phyloP scores from a whole-genome alignment of 2,888 invertebrate species.

The Muschampia plurimacula region DNA sequence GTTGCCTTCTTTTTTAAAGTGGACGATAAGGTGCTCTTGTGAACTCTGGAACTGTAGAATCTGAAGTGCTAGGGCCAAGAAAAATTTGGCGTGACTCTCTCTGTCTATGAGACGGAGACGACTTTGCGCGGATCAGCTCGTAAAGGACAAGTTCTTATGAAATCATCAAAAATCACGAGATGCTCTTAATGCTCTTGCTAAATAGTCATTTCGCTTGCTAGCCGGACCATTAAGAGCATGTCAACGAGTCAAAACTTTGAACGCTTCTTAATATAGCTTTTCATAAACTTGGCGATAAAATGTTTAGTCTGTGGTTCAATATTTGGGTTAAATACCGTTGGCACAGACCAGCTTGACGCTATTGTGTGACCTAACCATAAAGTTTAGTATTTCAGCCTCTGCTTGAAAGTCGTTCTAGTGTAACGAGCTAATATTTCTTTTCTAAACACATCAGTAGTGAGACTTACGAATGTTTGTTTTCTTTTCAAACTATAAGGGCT shows the following conservation, averaged over 20 bases:
- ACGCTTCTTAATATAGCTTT: conserved; percentile 44
- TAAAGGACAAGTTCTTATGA: no score
- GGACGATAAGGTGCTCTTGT: no score
- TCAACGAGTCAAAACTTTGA: not conserved
- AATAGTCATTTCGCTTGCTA: not conserved
- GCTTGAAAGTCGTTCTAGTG: not conserved
- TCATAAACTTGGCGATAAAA: conserved; percentile 53
- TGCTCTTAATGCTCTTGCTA: not conserved
- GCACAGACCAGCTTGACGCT: conserved; percentile 19
- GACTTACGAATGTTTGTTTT: no score
- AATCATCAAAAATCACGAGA: no score
- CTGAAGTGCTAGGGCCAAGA: no score
- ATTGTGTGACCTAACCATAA: conserved; percentile 13
- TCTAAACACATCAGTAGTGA: not conserved
- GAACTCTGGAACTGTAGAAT: no score
- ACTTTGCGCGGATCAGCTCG: no score
- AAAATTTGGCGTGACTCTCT: no score
- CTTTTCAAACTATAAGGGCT: no score
- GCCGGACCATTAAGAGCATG: not conserved
- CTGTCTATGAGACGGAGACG: no score
- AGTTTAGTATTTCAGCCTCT: not conserved
- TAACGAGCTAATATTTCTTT: not conserved
- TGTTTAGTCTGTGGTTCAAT: conserved; percentile 47
- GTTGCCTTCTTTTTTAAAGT: no score
- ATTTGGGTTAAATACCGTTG: conserved; percentile 35